Conservation (phyloP, 2,797 vertebrate genomes). For the Acanthurus lineatus region DNA sequence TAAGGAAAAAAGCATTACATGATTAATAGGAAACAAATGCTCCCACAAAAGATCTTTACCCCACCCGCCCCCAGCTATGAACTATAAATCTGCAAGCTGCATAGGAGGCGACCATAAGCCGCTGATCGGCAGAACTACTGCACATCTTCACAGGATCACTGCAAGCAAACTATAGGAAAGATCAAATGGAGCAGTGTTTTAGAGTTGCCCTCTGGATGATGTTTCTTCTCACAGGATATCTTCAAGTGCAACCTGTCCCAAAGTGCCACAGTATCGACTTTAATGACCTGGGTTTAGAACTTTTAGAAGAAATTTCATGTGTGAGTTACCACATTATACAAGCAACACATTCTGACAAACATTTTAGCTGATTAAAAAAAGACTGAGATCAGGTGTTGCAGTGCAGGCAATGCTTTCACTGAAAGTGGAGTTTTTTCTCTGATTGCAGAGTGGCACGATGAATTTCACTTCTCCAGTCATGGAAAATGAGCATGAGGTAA, state of each 20-base stretch:
- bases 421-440: slow-evolving; percentile 7
- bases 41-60: slow-evolving; percentile 29
- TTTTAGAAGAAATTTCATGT: fast-evolving
- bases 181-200: slow-evolving; percentile 50
- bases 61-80: slow-evolving; percentile 21
- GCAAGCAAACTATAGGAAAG: neutral
- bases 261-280: fast-evolving
- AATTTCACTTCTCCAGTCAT: neutral
- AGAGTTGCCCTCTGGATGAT: slow-evolving; percentile 49
- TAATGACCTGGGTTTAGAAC: fast-evolving
- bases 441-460: neutral
- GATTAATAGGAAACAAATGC: slow-evolving; percentile 66
- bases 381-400: neutral
- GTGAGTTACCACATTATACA: slow-evolving; percentile 57
- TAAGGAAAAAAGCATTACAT: slow-evolving; percentile 43
- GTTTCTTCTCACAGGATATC: neutral
- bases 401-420: neutral
- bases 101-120: slow-evolving; percentile 7
- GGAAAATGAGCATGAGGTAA: slow-evolving; percentile 38
- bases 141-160: slow-evolving; percentile 7
- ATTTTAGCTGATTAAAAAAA: neutral
- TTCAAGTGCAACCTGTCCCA: slow-evolving; percentile 18
- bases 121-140: neutral
- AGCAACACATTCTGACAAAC: neutral
- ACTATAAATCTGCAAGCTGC: slow-evolving; percentile 39